Evolutionary conservation across 1,140 invertebrate species (phyloP).

Genomic region (Drosophila lini): DNA sequence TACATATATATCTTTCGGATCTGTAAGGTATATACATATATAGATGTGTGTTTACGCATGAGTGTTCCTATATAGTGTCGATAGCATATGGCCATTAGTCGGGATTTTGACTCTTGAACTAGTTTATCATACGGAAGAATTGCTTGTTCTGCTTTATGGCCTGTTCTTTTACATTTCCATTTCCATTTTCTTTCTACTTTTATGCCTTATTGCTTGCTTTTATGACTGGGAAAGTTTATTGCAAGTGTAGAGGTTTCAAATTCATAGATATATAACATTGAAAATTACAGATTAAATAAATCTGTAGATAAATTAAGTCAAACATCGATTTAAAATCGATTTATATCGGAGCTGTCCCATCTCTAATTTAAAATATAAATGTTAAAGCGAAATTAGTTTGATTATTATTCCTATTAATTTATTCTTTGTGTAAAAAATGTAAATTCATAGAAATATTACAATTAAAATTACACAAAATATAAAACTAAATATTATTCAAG

Average conservation of each 20-base stretch:
- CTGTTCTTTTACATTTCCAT: neutral
- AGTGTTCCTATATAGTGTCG: conserved; percentile 21
- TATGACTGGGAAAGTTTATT: neutral
- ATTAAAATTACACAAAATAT: too few relatives aligned
- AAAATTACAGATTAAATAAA: neutral
- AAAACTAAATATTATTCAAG: too few relatives aligned
- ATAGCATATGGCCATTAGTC: conserved; percentile 41
- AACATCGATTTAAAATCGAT: neutral
- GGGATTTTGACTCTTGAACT: conserved; percentile 48
- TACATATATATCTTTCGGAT: conserved; percentile 23
- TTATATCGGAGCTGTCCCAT: too few relatives aligned
- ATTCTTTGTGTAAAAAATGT: neutral
- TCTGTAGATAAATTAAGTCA: neutral
- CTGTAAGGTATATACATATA: conserved; percentile 14
- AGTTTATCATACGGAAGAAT: conserved; percentile 43
- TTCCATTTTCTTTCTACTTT: neutral
- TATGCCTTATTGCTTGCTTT: neutral
- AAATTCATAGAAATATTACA: too few relatives aligned
- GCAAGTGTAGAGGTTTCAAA: neutral
- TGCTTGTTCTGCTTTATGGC: conserved; percentile 2
- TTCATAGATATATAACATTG: neutral
- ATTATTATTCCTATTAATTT: neutral
- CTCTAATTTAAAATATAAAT: neutral
- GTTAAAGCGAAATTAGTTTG: too few relatives aligned
- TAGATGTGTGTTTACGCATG: conserved; percentile 18